Conservation (phyloP, 2,888 invertebrate species). For the Serripes groenlandicus region DNA sequence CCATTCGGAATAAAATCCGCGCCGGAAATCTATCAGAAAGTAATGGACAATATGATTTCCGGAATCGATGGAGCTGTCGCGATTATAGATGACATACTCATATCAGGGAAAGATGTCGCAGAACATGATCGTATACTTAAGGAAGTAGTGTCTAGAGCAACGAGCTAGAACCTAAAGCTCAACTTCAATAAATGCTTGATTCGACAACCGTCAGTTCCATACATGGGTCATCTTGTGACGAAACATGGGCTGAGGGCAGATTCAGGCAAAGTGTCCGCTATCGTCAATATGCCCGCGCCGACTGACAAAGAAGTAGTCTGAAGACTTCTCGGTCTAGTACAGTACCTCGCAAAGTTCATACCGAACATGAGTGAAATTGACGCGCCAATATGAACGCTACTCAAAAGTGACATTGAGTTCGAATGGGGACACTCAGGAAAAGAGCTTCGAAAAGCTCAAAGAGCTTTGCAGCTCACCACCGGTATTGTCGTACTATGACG, state of each 20-base stretch:
- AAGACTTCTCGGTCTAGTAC: slow-evolving; percentile 65
- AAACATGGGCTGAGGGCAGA: slow-evolving; percentile 62
- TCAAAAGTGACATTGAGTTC: slow-evolving; percentile 55
- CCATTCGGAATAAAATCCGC: slow-evolving; percentile 67
- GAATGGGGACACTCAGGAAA: slow-evolving; percentile 62
- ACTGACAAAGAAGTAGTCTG: slow-evolving; percentile 63
- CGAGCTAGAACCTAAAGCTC: slow-evolving; percentile 47
- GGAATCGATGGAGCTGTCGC: too few relatives aligned
- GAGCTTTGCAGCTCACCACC: slow-evolving; percentile 54
- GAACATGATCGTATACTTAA: too few relatives aligned
- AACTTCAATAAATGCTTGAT: slow-evolving; percentile 57
- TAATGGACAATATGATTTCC: slow-evolving; percentile 59
- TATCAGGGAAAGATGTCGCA: slow-evolving; percentile 45
- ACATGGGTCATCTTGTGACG: slow-evolving; percentile 51
- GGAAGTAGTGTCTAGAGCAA: slow-evolving; percentile 55
- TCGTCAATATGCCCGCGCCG: slow-evolving; percentile 66
- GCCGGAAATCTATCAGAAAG: slow-evolving; percentile 62
- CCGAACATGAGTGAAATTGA: slow-evolving; percentile 65
- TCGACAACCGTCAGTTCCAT: slow-evolving; percentile 37
- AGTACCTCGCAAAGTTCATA: slow-evolving; percentile 64
- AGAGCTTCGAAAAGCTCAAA: slow-evolving; percentile 56
- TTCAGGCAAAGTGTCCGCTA: slow-evolving; percentile 57
- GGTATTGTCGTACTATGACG: slow-evolving; percentile 60
- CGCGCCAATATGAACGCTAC: slow-evolving; percentile 56
- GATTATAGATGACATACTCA: slow-evolving; percentile 69